These are phyloP conservation scores for Drosophila triauraria DNA, from an alignment of 1,140 invertebrate genomes.

Conservation along the genomic window DNA sequence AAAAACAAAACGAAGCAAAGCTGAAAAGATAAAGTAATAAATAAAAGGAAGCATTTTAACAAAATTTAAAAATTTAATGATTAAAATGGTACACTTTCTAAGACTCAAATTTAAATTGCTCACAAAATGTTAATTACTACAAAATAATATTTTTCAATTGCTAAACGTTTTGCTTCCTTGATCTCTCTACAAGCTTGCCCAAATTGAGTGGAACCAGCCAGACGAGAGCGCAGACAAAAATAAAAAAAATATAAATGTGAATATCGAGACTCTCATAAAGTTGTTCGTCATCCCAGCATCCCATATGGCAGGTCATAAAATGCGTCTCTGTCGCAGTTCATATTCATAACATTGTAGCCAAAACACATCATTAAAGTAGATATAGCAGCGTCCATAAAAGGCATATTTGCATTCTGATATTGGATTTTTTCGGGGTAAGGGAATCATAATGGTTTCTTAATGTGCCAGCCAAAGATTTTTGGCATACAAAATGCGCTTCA, in stretches of 20 bases:
- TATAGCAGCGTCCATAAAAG: constrained; percentile 30
- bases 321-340: constrained; percentile 38
- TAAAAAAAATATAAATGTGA: constrained; percentile 7
- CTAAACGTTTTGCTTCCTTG: background rate
- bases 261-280: constrained; percentile 30
- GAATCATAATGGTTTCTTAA: constrained; percentile 62
- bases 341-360: constrained; percentile 51
- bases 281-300: constrained; percentile 18
- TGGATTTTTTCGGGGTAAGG: constrained; percentile 18
- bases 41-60: background rate
- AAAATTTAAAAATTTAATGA: background rate
- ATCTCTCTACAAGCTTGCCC: constrained; percentile 22
- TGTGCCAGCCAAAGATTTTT: constrained; percentile 48
- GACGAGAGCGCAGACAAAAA: constrained; percentile 6
- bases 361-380: constrained; percentile 58
- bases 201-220: constrained; percentile 12
- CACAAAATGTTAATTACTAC: background rate
- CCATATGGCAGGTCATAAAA: constrained; percentile 44
- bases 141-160: background rate
- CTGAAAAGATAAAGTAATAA: background rate
- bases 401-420: constrained; percentile 15
- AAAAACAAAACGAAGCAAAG: background rate
- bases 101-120: background rate
- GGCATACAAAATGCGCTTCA: constrained; percentile 48
- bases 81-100: background rate